Base-by-base conservation (phyloP, 2,113 vertebrate species). In the Cyanocitta stelleri region DNA sequence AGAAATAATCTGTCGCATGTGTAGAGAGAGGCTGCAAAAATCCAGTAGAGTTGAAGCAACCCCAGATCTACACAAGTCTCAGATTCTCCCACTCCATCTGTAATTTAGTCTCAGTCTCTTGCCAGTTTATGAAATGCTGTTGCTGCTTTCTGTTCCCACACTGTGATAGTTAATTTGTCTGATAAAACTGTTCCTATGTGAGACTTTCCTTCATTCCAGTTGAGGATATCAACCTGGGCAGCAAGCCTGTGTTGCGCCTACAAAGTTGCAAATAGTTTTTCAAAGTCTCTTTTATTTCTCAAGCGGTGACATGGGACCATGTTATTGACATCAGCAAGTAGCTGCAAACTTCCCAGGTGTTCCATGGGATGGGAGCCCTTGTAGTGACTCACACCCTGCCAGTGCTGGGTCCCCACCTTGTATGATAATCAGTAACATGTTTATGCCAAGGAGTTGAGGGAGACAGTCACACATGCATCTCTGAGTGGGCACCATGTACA, bases 401-500 rank as follows among this genome's bases (percentile, higher is more conserved):
- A 16, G 55, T 17, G 32, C 46, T 13, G 2, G 15, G 13, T 77
- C 55, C 27, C 64, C 33, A n/a, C 59, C 37, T 61, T 37, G 11
- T 10, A 0, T 6, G 26, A 22, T 29, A 46, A 74, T 51, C 43
- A 37, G 29, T 29, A 71, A 27, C 46, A 6, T 43, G 43, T 30
- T 37, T 37, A 5, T 66, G 59, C 26, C 35, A 21, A n/a, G 72
- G 26, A 54, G 8, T 3, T 2, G 1, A 56, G 41, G 7, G 16
- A 88, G 27, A 10, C 23, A 41, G 37, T 29, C 61, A 54, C 2
- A 1, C 10, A 0, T 15, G 18, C 27, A 23, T 23, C 52, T 63
- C 39, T 62, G 23, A 32, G 27, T 6, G 33, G 4, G 37, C 62
- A 29, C 26, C 0, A 0, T 32, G 33, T 33, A 6, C 7, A 0